Evolutionary conservation across 2,888 invertebrate species (phyloP), one percentile per base, ranked within the genome.

Genomic region (Galeopsomyia nigrocyanea): DNA sequence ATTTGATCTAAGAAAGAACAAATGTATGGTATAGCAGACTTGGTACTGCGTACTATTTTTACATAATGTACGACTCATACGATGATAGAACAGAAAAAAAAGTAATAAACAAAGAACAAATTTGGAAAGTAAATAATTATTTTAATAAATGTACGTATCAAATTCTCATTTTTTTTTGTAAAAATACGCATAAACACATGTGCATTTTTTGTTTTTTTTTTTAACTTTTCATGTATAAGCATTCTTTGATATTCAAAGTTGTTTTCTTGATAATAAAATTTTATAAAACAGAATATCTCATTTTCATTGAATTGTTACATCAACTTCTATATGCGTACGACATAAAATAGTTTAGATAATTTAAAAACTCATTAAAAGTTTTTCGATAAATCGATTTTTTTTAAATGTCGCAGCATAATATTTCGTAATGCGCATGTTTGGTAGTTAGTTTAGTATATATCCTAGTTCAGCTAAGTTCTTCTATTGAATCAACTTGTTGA

Each of bases 1-100:
- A 39, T 39, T 39, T 7, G 21, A 69, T 66, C 63, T n/a, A 72
- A 78, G 64, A 71, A 74, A 73, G 69, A 26, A 3, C 26, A 26
- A 26, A 26, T 77, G 75, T 77, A 78, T 75, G 77, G 77, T 80
- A 80, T 79, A 79, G 75, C 80, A 80, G 80, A 83, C 80, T 84
- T 83, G 83, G 82, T 84, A 85, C 84, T 80, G 83, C 84, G 83
- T 84, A 79, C 82, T 85, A 85, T 84, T 84, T 85, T 84, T 85
- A 84, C 84, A 85, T 84, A 83, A 80, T 84, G 82, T 85, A 84
- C 80, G 78, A 80, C 81, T 82, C 83, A 39, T 10, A 39, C 7
- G 39, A 80, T 79, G 78, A 80, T 82, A 83, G 80, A 74, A 78
- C 77, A 81, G 80, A 79, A 77, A 80, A 78, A 39, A 69, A 80